Percentiles rank a stretch among this genome's conserved stretches.
Conservation (phyloP, 2,113 vertebrate genomes). For the Diadophis punctatus region DNA sequence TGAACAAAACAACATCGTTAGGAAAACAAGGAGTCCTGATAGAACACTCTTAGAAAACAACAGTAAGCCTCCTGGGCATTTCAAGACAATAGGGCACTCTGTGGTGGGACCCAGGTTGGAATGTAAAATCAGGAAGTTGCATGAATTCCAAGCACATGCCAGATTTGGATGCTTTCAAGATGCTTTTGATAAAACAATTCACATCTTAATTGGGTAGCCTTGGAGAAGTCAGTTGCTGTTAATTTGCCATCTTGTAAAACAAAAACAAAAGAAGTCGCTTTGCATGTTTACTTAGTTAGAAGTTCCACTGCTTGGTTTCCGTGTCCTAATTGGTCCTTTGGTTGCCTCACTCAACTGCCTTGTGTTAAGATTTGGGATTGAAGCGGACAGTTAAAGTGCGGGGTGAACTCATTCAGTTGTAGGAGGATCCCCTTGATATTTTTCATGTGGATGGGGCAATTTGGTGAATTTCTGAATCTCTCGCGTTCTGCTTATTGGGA, state of each 20-base stretch:
- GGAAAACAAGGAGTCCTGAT: neutral
- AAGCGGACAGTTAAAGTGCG: neutral
- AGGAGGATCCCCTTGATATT: neutral
- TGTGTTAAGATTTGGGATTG: neutral
- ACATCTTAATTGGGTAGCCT: neutral
- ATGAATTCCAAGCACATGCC: neutral
- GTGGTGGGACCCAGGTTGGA: neutral
- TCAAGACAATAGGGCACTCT: neutral
- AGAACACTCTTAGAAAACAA: neutral
- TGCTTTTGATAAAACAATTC: neutral
- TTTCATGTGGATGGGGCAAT: neutral
- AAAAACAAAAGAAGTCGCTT: neutral
- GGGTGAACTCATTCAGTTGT: neutral
- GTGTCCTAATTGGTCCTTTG: neutral
- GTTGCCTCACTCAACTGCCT: neutral
- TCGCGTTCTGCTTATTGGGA: neutral
- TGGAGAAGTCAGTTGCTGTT: neutral
- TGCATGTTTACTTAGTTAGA: neutral
- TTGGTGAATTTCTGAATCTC: neutral
- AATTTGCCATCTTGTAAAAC: neutral
- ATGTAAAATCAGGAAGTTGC: neutral
- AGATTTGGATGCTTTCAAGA: neutral
- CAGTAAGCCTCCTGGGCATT: neutral
- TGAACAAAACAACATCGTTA: constrained; percentile 25
- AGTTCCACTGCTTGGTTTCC: neutral